Evolutionary conservation across 2,888 invertebrate species (phyloP), one percentile per base, ranked within the genome.

Genomic region (Ditula angustiorana): DNA sequence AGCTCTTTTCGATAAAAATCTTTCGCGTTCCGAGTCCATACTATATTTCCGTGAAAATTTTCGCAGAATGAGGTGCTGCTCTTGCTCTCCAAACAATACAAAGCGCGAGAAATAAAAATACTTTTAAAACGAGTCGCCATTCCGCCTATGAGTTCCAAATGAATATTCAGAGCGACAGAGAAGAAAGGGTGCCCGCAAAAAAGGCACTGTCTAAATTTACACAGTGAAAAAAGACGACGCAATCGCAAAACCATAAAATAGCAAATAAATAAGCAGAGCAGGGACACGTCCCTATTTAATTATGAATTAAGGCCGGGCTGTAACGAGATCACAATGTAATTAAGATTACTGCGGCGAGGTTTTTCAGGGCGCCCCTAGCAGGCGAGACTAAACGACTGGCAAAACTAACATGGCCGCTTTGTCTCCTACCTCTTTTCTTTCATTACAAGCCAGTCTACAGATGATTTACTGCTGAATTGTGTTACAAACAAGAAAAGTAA

Each of bases 311-410:
- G 87, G 87, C 80, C 84, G 81, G 78, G 81, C 85, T 81, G 90
- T 89, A 91, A 91, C 87, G 88, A 90, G 91, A 92, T 91, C 91
- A 88, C 90, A 90, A 87, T 86, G 86, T 90, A 91, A 92, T 92
- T 90, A 91, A 92, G 92, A 92, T 92, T 92, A 92, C 90, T 88
- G 88, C 82, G 87, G 81, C 78, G 79, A 79, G 85, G 78, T 87
- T 90, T 89, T 89, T 86, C 82, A 83, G 80, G 79, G 72, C 80
- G 76, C 74, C 79, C 78, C 79, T 75, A 80, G 79, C 82, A 83
- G 86, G 84, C 84, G 77, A 80, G 82, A 85, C 84, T 85, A 87
- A 90, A 87, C 84, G 86, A 80, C 79, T 74, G 82, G 81, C 75
- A 80, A 85, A 87, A 76, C 75, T 76, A 73, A 86, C 78, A 77